Conservation (phyloP, 1,140 invertebrate genomes). For the Cotesia vestalis region DNA sequence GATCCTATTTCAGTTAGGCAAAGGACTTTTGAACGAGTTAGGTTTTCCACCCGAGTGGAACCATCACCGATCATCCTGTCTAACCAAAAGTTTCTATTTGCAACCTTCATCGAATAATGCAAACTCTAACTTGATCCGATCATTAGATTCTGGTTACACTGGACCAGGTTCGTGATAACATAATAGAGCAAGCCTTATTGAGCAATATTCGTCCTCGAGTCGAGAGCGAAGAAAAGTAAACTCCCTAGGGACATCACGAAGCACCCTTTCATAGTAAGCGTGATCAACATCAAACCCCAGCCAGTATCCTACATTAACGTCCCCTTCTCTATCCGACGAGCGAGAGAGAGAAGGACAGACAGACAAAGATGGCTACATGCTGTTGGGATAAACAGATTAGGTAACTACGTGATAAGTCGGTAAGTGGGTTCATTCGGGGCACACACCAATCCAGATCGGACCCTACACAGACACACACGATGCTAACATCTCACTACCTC, state of each 20-base stretch:
- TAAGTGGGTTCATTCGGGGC: constrained; percentile 66
- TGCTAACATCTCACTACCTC: constrained; percentile 65
- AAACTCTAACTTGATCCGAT: constrained; percentile 8
- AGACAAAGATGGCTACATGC: constrained; percentile 26
- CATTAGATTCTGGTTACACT: background rate
- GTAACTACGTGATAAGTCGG: constrained; percentile 68
- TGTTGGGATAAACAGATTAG: constrained; percentile 67
- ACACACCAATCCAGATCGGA: constrained; percentile 48
- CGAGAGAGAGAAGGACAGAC: too few relatives aligned
- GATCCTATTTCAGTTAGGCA: constrained; percentile 56
- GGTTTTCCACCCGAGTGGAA: constrained; percentile 57
- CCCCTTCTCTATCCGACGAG: constrained; percentile 7
- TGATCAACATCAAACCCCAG: constrained; percentile 38
- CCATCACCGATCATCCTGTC: constrained; percentile 55
- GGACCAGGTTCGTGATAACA: too few relatives aligned
- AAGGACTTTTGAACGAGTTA: constrained; percentile 60
- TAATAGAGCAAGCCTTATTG: constrained; percentile 7
- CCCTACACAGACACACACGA: constrained; percentile 46
- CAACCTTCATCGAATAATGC: constrained; percentile 3
- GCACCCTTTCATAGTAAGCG: constrained; percentile 47
- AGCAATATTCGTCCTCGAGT: constrained; percentile 1
- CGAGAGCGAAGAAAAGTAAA: constrained; percentile 30
- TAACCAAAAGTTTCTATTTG: constrained; percentile 50
- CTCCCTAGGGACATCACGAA: constrained; percentile 57
- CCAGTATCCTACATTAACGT: constrained; percentile 26